These are phyloP conservation scores for Podilymbus podiceps DNA, from an alignment of 2,113 vertebrate species.

Conservation along the genomic window DNA sequence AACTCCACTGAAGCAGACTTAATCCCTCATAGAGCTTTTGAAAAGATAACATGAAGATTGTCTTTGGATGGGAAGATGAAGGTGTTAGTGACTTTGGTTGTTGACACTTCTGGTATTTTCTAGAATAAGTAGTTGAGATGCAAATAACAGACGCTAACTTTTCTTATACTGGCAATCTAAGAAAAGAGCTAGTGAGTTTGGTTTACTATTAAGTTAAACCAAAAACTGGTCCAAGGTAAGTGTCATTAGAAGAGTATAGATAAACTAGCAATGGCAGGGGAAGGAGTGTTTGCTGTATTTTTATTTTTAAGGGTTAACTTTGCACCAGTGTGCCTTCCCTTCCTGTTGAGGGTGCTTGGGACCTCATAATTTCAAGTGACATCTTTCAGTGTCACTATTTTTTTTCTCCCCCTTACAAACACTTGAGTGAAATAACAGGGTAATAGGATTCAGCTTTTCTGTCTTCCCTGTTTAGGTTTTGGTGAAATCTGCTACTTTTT, in stretches of 20 bases:
- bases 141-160: constrained; percentile 57
- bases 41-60: not conserved
- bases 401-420: constrained; percentile 43
- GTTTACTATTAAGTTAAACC: constrained; percentile 41
- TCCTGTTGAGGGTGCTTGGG: constrained; percentile 59
- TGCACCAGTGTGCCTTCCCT: constrained; percentile 81
- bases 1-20: constrained; percentile 36
- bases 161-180: constrained; percentile 33
- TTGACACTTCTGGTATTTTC: constrained; percentile 46
- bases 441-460: constrained; percentile 17
- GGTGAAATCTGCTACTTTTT: constrained; percentile 40
- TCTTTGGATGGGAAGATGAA: not conserved
- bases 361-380: constrained; percentile 59
- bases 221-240: constrained; percentile 56
- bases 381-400: constrained; percentile 27
- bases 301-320: constrained; percentile 53
- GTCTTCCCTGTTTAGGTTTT: constrained; percentile 37
- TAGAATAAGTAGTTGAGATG: constrained; percentile 57
- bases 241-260: constrained; percentile 45
- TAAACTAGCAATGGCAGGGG: constrained; percentile 47
- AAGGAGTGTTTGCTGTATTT: constrained; percentile 55
- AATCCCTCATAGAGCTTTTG: constrained; percentile 34
- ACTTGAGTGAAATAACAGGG: constrained; percentile 52
- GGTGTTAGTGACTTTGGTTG: constrained; percentile 32
- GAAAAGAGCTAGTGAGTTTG: constrained; percentile 40